A percentile compares a stretch with the other conserved stretches of the same genome.
Conservation (phyloP, 2,113 vertebrate genomes). For the Psammodynastes pulverulentus region DNA sequence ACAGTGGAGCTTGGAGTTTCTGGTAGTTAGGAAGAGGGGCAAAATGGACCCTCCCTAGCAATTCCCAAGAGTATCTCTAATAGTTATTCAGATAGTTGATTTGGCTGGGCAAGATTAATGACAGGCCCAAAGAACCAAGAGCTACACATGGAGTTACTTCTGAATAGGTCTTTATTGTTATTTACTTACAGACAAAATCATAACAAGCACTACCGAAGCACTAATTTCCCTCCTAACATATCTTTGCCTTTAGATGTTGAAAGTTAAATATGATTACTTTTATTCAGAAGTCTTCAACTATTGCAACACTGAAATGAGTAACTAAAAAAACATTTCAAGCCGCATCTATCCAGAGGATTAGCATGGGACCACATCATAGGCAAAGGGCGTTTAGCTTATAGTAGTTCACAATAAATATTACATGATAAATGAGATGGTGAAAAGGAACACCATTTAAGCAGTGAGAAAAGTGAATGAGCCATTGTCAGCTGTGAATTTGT, state of each 20-base stretch:
- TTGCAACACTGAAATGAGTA: neutral
- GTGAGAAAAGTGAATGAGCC: neutral
- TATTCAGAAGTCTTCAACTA: neutral
- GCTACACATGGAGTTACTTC: neutral
- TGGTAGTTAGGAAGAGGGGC: neutral
- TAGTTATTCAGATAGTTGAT: neutral
- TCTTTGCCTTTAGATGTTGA: neutral
- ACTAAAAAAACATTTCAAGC: neutral
- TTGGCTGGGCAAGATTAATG: neutral
- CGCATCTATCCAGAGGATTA: neutral
- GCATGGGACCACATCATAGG: neutral
- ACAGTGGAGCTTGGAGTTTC: neutral
- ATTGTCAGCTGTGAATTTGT: neutral
- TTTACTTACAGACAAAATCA: neutral
- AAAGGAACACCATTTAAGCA: neutral
- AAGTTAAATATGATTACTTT: neutral
- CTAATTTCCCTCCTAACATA: neutral
- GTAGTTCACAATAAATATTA: neutral
- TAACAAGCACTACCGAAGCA: neutral
- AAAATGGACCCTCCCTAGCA: neutral
- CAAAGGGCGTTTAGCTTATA: neutral
- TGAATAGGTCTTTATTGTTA: neutral
- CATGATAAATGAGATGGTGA: neutral
- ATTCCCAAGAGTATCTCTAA: neutral
- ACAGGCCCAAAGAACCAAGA: neutral